A percentile compares a stretch with the other conserved stretches of the same genome.
phyloP scores from a whole-genome alignment of 2,888 invertebrate genomes.

The Chrysotoxum bicinctum region DNA sequence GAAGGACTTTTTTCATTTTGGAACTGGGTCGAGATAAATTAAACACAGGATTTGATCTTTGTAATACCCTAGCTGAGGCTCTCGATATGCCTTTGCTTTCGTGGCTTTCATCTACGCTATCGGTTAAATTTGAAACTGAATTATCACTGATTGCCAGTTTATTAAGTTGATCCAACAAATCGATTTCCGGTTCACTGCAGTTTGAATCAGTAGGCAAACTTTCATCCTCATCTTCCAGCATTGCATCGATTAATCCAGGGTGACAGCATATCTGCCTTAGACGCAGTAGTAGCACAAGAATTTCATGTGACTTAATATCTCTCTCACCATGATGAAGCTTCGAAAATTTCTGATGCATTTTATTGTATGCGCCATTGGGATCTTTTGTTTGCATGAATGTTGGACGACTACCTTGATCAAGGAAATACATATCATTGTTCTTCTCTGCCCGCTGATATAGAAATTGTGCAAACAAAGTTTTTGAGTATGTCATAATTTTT shows the following conservation, averaged over 20 bases:
- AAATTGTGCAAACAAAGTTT: conserved; percentile 89
- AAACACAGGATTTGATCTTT: conserved; percentile 88
- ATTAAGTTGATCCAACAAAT: conserved; percentile 86
- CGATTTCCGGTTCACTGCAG: conserved; percentile 82
- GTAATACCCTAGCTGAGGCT: conserved; percentile 85
- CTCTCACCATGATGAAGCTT: conserved; percentile 84
- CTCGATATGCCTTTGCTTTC: conserved; percentile 82
- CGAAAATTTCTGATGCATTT: conserved; percentile 86
- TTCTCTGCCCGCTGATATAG: conserved; percentile 89
- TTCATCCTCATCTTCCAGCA: conserved; percentile 82
- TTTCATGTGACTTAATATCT: conserved; percentile 86
- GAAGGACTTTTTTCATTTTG: conserved; percentile 85
- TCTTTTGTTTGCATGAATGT: conserved; percentile 80
- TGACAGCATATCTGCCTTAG: conserved; percentile 95
- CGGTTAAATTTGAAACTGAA: conserved; percentile 5
- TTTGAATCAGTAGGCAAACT: conserved; percentile 74
- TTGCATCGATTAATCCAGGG: conserved; percentile 89
- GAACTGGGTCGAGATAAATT: conserved; percentile 84
- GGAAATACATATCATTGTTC: conserved; percentile 79
- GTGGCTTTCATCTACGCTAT: conserved; percentile 74
- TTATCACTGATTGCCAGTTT: conserved; percentile 83
- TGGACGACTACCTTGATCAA: conserved; percentile 74
- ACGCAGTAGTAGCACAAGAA: conserved; percentile 91
- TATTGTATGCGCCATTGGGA: conserved; percentile 83
- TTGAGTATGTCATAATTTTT: conserved; percentile 87